phyloP scores from a whole-genome alignment of 2,888 invertebrate genomes.

The Eucera pruinosa region DNA sequence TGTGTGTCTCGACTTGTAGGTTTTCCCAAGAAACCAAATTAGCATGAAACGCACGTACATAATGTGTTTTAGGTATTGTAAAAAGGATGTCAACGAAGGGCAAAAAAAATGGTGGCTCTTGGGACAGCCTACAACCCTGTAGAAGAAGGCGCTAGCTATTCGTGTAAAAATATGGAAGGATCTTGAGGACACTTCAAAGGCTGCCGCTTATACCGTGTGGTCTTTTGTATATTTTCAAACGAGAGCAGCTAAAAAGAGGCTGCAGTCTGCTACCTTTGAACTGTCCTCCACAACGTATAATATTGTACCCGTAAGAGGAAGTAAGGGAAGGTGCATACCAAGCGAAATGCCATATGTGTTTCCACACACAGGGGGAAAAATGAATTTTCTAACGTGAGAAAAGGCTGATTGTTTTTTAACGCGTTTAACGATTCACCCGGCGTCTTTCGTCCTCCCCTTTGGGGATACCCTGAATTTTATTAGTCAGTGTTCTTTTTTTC shows the following conservation, averaged over 20 bases:
- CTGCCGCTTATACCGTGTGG: background rate
- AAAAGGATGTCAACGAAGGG: background rate
- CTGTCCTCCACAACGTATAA: slow-evolving; percentile 16
- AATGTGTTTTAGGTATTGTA: background rate
- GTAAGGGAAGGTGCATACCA: slow-evolving; percentile 9
- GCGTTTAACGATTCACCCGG: slow-evolving; percentile 10
- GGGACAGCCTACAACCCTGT: slow-evolving; percentile 12
- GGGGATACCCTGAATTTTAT: background rate
- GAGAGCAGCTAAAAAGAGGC: slow-evolving; percentile 36
- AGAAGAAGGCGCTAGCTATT: slow-evolving; percentile 25
- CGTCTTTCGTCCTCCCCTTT: slow-evolving; percentile 18
- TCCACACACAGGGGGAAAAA: slow-evolving; percentile 34
- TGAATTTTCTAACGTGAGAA: slow-evolving; percentile 45
- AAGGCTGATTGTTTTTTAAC: slow-evolving; percentile 65
- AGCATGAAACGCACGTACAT: background rate
- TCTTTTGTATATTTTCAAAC: slow-evolving; percentile 54
- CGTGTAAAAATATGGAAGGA: slow-evolving; percentile 21
- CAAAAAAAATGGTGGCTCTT: background rate
- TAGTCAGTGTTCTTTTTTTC: background rate
- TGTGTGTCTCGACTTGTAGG: slow-evolving; percentile 10
- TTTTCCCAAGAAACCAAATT: slow-evolving; percentile 33
- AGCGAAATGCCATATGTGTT: slow-evolving; percentile 67
- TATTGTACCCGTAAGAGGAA: slow-evolving; percentile 33
- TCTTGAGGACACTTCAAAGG: slow-evolving; percentile 41
- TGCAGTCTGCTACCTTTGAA: slow-evolving; percentile 28